A percentile compares a stretch with the other conserved stretches of the same genome.
phyloP scores from a whole-genome alignment of 1,140 invertebrate species.

The Steinernema khuongi region DNA sequence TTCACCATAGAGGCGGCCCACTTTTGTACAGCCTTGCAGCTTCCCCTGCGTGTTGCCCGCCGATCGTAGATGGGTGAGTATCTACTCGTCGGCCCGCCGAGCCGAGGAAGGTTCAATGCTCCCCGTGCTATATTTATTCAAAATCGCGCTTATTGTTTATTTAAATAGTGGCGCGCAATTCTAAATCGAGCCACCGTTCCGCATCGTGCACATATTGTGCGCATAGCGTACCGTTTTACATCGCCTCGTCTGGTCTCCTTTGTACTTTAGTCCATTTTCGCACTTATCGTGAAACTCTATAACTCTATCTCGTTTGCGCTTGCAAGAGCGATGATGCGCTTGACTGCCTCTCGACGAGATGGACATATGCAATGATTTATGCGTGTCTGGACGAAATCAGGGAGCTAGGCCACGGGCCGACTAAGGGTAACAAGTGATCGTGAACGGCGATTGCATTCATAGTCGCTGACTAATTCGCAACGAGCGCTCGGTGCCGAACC shows the following conservation, averaged over 20 bases:
- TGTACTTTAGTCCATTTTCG: not conserved
- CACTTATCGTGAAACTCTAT: not conserved
- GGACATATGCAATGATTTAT: not conserved
- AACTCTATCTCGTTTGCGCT: not conserved
- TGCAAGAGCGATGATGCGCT: not conserved
- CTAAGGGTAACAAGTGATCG: not conserved
- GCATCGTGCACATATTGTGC: no score
- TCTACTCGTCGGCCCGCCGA: not conserved
- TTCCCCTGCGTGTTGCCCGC: no score
- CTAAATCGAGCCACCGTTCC: not conserved
- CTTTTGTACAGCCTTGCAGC: no score
- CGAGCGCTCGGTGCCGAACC: not conserved
- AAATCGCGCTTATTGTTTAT: constrained; percentile 12
- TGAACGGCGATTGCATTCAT: not conserved
- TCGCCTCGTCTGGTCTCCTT: no score
- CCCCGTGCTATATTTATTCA: not conserved
- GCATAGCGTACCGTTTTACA: no score
- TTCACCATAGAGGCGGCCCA: no score
- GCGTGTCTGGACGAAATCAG: not conserved
- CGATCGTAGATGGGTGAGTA: not conserved
- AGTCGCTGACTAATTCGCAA: not conserved
- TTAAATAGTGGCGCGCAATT: not conserved
- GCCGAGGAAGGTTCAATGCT: not conserved
- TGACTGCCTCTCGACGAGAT: not conserved
- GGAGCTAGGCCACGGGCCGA: not conserved